phyloP scores from a whole-genome alignment of 2,113 vertebrate species.

The Uropsilus gracilis region DNA sequence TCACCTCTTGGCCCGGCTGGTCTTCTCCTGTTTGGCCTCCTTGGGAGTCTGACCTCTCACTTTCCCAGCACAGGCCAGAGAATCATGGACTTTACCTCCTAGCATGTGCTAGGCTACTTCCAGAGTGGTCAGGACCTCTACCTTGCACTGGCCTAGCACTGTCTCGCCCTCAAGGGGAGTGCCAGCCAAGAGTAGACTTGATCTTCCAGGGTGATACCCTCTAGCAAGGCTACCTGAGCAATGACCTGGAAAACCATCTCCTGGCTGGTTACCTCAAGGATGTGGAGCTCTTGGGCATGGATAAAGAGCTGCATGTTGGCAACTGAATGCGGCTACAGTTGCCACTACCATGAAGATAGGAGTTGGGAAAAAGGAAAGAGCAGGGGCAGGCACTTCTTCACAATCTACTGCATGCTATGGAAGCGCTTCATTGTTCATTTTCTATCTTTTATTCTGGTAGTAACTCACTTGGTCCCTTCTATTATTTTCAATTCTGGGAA shows the following conservation, averaged over 20 bases:
- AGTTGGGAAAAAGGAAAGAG: slow-evolving; percentile 72
- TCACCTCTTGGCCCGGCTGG: slow-evolving; percentile 84
- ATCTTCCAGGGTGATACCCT: slow-evolving; percentile 83
- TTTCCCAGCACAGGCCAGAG: slow-evolving; percentile 88
- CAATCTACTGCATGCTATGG: not conserved
- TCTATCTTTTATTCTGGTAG: not conserved
- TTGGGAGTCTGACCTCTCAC: slow-evolving; percentile 89
- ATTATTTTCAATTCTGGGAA: slow-evolving; percentile 3
- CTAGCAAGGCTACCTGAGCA: slow-evolving; percentile 84
- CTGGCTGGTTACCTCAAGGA: slow-evolving; percentile 92
- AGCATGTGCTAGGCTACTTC: slow-evolving; percentile 83
- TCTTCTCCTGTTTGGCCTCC: slow-evolving; percentile 88
- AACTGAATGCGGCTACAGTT: not conserved
- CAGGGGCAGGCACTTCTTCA: not conserved
- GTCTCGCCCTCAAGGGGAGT: slow-evolving; percentile 84
- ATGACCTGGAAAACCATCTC: slow-evolving; percentile 93
- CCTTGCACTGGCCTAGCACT: slow-evolving; percentile 77
- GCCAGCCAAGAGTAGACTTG: slow-evolving; percentile 84
- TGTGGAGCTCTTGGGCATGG: slow-evolving; percentile 91
- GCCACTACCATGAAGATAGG: slow-evolving; percentile 65
- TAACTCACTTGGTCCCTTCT: not conserved
- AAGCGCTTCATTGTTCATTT: too few species aligned
- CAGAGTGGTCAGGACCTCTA: slow-evolving; percentile 82
- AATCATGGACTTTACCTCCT: slow-evolving; percentile 88
- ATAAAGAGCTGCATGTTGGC: slow-evolving; percentile 94